These are phyloP conservation scores for Hypanus sabinus DNA, from an alignment of 2,113 vertebrate species.

Conservation along the genomic window DNA sequence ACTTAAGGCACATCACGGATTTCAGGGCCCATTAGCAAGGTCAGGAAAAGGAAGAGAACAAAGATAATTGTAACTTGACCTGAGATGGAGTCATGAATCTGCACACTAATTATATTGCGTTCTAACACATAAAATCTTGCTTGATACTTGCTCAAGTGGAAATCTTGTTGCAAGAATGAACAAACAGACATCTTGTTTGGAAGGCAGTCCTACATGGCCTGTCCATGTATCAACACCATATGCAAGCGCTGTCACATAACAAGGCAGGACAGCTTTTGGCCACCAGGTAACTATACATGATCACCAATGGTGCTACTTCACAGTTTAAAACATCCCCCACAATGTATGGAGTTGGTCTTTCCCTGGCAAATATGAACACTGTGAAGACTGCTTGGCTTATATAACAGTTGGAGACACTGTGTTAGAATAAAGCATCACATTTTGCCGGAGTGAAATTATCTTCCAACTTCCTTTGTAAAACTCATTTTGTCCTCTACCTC, in stretches of 20 bases:
- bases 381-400: too few relatives aligned
- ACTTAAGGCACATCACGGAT: neutral
- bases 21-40: neutral
- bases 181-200: too few relatives aligned
- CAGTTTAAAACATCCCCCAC: too few relatives aligned
- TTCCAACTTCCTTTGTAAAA: too few relatives aligned
- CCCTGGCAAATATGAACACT: too few relatives aligned
- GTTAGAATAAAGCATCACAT: too few relatives aligned
- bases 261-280: neutral
- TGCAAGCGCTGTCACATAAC: neutral
- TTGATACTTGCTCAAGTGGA: neutral
- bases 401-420: too few relatives aligned
- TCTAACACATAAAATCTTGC: neutral
- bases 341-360: too few relatives aligned
- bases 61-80: neutral
- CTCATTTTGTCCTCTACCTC: too few relatives aligned
- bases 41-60: neutral
- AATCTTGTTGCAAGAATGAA: neutral
- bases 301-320: neutral
- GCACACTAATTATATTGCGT: neutral
- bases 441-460: too few relatives aligned
- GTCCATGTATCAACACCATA: neutral
- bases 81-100: neutral
- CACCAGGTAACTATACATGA: neutral
- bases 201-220: neutral